Evolutionary conservation across 2,888 invertebrate genomes (phyloP), one percentile per base, ranked within the genome.

Genomic region (Sipha maydis): DNA sequence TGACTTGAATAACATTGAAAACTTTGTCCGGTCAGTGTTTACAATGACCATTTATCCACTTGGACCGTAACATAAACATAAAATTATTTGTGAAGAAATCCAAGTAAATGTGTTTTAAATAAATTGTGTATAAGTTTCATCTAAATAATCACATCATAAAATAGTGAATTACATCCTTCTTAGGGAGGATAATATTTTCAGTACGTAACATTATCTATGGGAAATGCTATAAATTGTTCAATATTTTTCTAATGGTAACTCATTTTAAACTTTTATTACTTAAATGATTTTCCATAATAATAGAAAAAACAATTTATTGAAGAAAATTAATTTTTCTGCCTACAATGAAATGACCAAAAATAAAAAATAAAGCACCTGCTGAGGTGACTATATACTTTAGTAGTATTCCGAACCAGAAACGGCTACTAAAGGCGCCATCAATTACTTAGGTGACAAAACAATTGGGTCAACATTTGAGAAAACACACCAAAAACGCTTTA

Each of bases 391-490:
- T 61, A 61, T 19, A 25, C 38, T 38, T 84, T 8, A 28, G 28
- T 41, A n/a, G 31, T 76, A 76, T 76, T 75, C 76, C 61, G 61
- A 61, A 85, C 41, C 31, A 41, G 28, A 31, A 67, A 85, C 28
- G 61, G 41, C 61, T 25, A 76, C 69, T 76, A 76, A 75, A 84
- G 76, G 28, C 84, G 76, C 61, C 34, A 84, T 84, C 84, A 76
- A 76, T 84, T 84, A 76, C 76, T 8, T 21, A 21, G 41, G 84
- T 38, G 61, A 67, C 61, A 67, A 76, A 76, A 76, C 84, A 84
- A 84, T 84, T 76, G 61, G 61, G 28, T 3, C 31, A 84, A 85
- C 77, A 77, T 85, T 78, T 85, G 77, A 78, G 28, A 85, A 85
- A 77, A 85, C 48, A 54, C 54, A 34, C 77, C 17, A 17, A 77